Evolutionary conservation across 2,888 invertebrate species (phyloP).

Genomic region (Rotaria sp.): DNA sequence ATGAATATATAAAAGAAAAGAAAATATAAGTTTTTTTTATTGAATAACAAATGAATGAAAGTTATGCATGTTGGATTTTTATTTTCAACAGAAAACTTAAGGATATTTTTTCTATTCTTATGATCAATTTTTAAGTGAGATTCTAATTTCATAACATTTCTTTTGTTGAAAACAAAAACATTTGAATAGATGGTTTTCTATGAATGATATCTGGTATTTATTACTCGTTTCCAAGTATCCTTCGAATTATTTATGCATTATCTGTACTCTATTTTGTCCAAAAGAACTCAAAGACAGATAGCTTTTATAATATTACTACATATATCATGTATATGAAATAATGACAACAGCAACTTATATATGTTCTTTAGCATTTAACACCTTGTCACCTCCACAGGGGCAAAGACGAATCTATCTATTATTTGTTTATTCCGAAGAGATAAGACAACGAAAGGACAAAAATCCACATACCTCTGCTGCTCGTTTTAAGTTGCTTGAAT

Average conservation of each 20-base stretch:
- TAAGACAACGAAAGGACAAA: background rate
- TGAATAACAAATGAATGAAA: too few species aligned
- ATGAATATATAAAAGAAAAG: too few species aligned
- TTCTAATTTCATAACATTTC: too few species aligned
- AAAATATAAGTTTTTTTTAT: too few species aligned
- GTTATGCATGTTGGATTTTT: too few species aligned
- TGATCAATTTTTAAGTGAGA: background rate
- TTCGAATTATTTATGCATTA: too few species aligned
- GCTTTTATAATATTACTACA: background rate
- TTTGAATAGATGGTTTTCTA: background rate
- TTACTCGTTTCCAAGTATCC: too few species aligned
- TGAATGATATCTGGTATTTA: background rate
- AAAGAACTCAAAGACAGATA: background rate
- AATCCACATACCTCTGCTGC: constrained; percentile 44
- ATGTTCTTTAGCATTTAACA: background rate
- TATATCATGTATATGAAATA: background rate
- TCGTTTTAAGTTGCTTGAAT: constrained; percentile 48
- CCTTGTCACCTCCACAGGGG: background rate
- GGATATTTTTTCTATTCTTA: background rate
- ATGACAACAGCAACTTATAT: background rate
- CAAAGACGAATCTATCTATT: background rate
- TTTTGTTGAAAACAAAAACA: too few species aligned
- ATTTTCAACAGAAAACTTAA: too few species aligned
- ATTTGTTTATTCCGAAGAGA: background rate
- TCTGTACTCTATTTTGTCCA: too few species aligned